Evolutionary conservation across 2,113 vertebrate genomes (phyloP), one percentile per base, ranked within the genome.

Genomic region (Erythrocercus mccallii): DNA sequence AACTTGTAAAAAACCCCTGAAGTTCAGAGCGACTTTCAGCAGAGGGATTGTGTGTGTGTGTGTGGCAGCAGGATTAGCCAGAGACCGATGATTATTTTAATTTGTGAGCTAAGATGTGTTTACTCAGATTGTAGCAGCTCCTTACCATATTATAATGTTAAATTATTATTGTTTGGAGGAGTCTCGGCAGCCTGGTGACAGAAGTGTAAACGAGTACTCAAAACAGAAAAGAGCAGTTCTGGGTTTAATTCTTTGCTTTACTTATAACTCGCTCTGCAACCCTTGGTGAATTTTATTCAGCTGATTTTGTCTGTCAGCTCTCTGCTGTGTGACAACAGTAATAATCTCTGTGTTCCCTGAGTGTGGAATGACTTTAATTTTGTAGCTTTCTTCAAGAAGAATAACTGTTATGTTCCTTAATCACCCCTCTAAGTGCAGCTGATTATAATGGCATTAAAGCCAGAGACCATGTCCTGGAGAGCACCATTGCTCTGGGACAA

Each of bases 101-200:
- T 85, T 84, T 85, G 85, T 85, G 85, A 91, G 65, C 62, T 79
- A 57, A 82, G 14, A 90, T 72, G 58, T 71, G 85, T 96, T 96
- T 86, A 50, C 33, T 81, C 14, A 56, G 65, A 69, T 57, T 74
- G 78, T 76, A 96, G 40, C 92, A 82, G 74, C 90, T 95, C 57
- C 71, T 79, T 88, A 56, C 64, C 66, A 8, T 79, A 81, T 57
- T 92, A 45, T 35, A 85, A 53, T 44, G 74, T 82, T 76, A 85
- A 93, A 53, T 86, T 68, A 74, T 61, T 89, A 47, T 88, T 73
- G 31, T 82, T 95, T 85, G 79, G 74, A 79, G 81, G 78, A 92
- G 66, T 69, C 73, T 4, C 0, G 15, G 66, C 74, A 40, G 78
- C 25, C 71, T 95, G 62, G 57, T 91, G 94, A 51, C 53, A 54